Evolutionary conservation across 2,797 vertebrate genomes (phyloP).

Genomic region (Xiphophorus birchmanni): DNA sequence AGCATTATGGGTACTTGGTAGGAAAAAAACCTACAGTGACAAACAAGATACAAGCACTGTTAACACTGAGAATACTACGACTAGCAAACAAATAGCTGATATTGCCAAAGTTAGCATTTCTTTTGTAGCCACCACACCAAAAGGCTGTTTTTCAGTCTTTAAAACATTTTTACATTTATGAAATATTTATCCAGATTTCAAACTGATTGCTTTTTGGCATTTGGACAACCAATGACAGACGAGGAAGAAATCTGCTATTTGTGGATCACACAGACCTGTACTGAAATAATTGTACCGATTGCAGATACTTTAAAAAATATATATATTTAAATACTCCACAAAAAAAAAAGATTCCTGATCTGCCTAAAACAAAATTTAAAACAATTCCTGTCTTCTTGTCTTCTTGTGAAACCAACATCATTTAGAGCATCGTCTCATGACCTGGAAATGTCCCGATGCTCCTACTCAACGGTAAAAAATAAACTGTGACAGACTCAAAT

Average conservation of each 20-base stretch:
- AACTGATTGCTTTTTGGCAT: background rate
- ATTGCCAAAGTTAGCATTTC: background rate
- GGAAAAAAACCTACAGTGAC: background rate
- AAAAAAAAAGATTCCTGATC: background rate
- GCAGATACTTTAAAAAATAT: background rate
- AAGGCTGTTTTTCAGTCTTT: background rate
- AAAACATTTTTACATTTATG: background rate
- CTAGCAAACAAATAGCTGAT: background rate
- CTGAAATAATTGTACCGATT: background rate
- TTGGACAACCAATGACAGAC: no score
- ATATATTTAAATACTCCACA: no score
- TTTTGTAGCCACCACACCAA: background rate
- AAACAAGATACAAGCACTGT: background rate
- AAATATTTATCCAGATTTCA: background rate
- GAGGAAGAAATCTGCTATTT: background rate
- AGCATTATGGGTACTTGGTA: background rate
- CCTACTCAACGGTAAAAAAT: background rate
- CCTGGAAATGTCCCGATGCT: background rate
- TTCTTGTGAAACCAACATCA: background rate
- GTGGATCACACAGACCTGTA: background rate
- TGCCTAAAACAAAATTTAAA: background rate
- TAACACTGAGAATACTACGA: background rate
- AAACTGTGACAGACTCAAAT: background rate
- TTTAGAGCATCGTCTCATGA: background rate
- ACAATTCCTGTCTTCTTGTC: background rate